Evolutionary conservation across 23 tunicate species (phyloP).

Genomic region (Oikopleura dioica): DNA sequence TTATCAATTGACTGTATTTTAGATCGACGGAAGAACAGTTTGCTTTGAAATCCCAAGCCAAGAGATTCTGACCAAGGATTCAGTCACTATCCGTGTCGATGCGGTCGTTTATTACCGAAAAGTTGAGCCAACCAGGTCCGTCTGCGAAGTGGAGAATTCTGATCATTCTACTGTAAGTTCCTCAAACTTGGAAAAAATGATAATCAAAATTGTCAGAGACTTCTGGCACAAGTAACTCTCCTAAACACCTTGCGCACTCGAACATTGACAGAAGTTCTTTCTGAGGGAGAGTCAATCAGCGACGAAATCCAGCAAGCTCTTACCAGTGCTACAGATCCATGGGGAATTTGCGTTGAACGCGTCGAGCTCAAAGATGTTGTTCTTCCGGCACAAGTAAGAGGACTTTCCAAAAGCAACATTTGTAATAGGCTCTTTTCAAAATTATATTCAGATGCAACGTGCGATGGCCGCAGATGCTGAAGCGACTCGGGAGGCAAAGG

Average conservation of each 20-base stretch:
- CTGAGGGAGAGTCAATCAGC: slow-evolving; percentile 28
- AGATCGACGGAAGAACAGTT: slow-evolving; percentile 46
- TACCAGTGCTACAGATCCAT: slow-evolving; percentile 70
- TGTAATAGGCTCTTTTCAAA: too few relatives aligned
- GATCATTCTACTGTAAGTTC: slow-evolving; percentile 40
- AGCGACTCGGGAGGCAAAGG: slow-evolving; percentile 3
- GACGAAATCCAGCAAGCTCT: slow-evolving; percentile 13
- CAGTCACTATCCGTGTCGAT: slow-evolving; percentile 60
- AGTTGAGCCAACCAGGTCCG: slow-evolving; percentile 52
- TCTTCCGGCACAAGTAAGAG: background rate
- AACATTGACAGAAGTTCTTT: slow-evolving; percentile 42
- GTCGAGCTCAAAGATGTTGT: slow-evolving; percentile 49
- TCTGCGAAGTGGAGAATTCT: slow-evolving; percentile 62
- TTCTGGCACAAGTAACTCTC: slow-evolving; percentile 62
- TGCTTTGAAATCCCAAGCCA: slow-evolving; percentile 68
- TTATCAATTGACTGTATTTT: too few relatives aligned
- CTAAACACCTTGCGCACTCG: slow-evolving; percentile 63
- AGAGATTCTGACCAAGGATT: slow-evolving; percentile 69
- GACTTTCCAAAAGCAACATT: background rate
- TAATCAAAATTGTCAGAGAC: slow-evolving; percentile 19
- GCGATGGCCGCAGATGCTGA: slow-evolving; percentile 12
- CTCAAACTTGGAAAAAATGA: too few relatives aligned
- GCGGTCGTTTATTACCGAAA: slow-evolving; percentile 62
- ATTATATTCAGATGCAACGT: slow-evolving; percentile 3
- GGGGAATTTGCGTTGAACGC: slow-evolving; percentile 85